A percentile compares a stretch with the other conserved stretches of the same genome.
These are phyloP conservation scores for Pachycephala philippinensis DNA, from an alignment of 2,113 vertebrate species.

Conservation along the genomic window DNA sequence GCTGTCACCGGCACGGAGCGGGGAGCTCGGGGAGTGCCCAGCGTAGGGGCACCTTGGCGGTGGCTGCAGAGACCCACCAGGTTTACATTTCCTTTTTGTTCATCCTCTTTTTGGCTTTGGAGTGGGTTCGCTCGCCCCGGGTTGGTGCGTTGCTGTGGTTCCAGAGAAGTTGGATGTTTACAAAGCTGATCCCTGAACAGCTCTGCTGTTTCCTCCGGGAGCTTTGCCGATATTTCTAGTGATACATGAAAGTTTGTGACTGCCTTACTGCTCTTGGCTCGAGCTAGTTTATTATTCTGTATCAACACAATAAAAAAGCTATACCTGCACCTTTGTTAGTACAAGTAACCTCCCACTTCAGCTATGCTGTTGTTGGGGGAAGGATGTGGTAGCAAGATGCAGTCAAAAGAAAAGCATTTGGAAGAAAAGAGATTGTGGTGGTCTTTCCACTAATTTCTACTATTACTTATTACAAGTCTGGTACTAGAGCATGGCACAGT, in stretches of 20 bases:
- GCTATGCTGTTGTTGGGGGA: background rate
- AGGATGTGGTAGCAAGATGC: background rate
- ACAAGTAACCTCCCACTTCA: background rate
- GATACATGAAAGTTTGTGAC: background rate
- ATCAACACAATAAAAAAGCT: background rate
- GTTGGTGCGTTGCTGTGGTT: background rate
- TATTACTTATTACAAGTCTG: background rate
- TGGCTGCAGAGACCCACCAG: fast-evolving
- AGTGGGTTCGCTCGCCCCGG: fast-evolving
- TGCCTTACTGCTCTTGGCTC: background rate
- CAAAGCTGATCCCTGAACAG: background rate
- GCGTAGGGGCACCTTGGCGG: background rate
- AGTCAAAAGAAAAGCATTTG: background rate
- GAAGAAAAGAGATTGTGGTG: background rate
- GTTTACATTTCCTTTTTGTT: background rate
- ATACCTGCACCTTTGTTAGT: background rate
- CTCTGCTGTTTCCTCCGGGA: background rate
- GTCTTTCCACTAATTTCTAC: background rate
- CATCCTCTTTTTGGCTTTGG: background rate
- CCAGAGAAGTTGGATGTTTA: background rate
- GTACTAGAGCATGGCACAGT: background rate
- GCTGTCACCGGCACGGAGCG: background rate
- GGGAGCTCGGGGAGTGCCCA: background rate
- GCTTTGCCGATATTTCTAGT: background rate
- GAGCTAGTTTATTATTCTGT: background rate